Evolutionary conservation across 2,113 vertebrate species (phyloP).

Genomic region (Microcebus tavaratra): DNA sequence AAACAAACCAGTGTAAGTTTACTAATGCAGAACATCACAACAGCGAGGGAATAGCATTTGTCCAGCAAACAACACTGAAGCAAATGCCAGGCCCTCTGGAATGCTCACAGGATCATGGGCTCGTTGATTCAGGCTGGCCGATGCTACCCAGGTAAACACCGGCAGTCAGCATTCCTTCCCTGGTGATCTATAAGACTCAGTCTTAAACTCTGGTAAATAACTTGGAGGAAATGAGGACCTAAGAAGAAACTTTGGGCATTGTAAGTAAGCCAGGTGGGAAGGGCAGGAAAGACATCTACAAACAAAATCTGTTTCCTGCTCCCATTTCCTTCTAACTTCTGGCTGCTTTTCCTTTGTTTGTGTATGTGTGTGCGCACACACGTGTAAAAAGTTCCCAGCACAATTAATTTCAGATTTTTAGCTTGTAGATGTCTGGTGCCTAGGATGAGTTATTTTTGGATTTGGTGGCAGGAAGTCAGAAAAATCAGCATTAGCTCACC

Average conservation of each 20-base stretch:
- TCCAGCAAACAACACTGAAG: background rate
- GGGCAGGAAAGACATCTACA: background rate
- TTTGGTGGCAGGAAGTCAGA: background rate
- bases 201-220: constrained; percentile 48
- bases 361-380: background rate
- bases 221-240: background rate
- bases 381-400: background rate
- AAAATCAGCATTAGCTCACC: background rate
- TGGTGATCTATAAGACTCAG: background rate
- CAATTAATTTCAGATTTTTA: background rate
- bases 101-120: background rate
- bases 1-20: constrained; percentile 40
- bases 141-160: background rate
- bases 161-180: background rate
- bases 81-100: background rate
- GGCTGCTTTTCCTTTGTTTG: background rate
- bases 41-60: background rate
- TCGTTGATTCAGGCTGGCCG: background rate
- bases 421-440: background rate
- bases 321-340: background rate
- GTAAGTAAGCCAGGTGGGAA: constrained; percentile 8
- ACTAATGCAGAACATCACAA: constrained; percentile 10
- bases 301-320: constrained; percentile 22
- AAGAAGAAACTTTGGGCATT: background rate
- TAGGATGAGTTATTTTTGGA: constrained; percentile 16